Base-by-base conservation (phyloP, 2,888 invertebrate species). In the Criorhina ranunculi region DNA sequence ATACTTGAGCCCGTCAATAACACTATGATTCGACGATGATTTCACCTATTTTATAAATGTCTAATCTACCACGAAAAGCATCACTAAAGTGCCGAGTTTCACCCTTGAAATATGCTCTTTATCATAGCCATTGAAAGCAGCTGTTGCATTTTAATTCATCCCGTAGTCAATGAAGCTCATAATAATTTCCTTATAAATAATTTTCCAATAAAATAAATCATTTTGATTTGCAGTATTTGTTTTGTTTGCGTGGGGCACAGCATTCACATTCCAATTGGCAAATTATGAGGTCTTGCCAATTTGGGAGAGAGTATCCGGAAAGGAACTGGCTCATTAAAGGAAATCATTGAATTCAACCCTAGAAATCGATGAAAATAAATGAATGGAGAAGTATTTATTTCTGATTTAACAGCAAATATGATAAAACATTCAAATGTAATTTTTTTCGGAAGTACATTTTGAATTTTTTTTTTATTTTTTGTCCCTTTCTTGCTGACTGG, bases 151-250 rank as follows among this genome's bases (percentile, higher is more conserved):
- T 75, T 35, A 57, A 67, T 33, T 29, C 37, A 46, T 62, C 64
- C 62, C 79, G 70, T 29, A 85, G 69, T 64, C 69, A 85, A 70
- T 75, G 80, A 76, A 70, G 85, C 75, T 75, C 59, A 44, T 85
- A 85, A 85, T 64, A 75, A 75, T 80, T 80, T 80, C 85, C 80
- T 80, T 75, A 66, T 80, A 64, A 85, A 85, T 80, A 80, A 85
- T 49, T 79, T 80, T 77, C 83, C 85, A 85, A 85, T 85, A 80
- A 85, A 85, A 70, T 85, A 85, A 62, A 80, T 85, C 75, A 70
- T 75, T 59, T 80, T 51, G 79, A 70, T 85, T 75, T 75, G 67
- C 55, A 73, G 51, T 79, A 79, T 69, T 73, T 83, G 40, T 51
- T 70, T 79, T 67, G 67, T 55, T 62, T 62, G 57, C 37, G 51